phyloP scores from a whole-genome alignment of 2,888 invertebrate genomes.

The Drosophila setosimentum region DNA sequence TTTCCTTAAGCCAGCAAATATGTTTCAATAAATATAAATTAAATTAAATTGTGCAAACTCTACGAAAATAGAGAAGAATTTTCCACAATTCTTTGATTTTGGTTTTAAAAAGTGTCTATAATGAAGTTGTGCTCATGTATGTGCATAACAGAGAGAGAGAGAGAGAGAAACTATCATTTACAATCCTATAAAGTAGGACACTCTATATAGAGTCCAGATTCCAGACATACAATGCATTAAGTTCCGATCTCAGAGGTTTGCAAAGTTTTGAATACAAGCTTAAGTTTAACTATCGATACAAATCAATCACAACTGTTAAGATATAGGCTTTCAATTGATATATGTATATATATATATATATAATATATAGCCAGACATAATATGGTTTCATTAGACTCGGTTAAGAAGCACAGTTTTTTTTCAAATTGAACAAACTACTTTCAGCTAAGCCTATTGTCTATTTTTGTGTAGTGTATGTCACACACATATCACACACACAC shows the following conservation, averaged over 20 bases:
- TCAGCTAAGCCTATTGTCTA: neutral
- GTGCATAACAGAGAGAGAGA: neutral
- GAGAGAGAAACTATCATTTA: neutral
- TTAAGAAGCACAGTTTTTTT: neutral
- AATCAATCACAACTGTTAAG: neutral
- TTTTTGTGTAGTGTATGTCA: constrained; percentile 4
- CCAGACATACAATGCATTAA: neutral
- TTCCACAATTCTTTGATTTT: neutral
- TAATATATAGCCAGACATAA: neutral
- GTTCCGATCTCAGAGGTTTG: neutral
- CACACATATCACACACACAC: constrained; percentile 6
- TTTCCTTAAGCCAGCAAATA: neutral
- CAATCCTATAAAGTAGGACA: neutral
- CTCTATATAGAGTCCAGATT: neutral
- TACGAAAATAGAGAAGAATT: neutral
- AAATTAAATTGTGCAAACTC: neutral
- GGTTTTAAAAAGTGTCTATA: neutral
- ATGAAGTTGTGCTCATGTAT: no score
- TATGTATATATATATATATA: neutral
- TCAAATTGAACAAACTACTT: neutral
- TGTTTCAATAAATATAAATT: neutral
- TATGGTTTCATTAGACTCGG: neutral
- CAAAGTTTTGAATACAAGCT: neutral
- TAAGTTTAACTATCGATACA: neutral
- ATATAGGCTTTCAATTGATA: no score